Evolutionary conservation across 1,140 invertebrate species (phyloP).

Genomic region (Danaus plexippus): DNA sequence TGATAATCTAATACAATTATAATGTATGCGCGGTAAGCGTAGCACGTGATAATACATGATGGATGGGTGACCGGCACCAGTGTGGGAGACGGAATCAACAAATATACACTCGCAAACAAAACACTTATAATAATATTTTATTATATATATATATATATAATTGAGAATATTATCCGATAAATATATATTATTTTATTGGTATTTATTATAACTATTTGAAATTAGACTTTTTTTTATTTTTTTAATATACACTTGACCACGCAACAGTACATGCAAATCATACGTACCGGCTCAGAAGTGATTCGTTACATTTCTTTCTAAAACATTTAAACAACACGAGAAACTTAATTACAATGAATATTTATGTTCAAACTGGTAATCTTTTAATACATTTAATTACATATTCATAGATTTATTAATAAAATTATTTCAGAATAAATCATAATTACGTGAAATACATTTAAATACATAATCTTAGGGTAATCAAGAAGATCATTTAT

Average conservation of each 20-base stretch:
- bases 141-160: not conserved
- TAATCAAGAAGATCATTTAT: no score
- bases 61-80: slow-evolving; percentile 31
- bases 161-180: not conserved
- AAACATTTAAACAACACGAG: not conserved
- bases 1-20: slow-evolving; percentile 56
- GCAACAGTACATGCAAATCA: slow-evolving; percentile 20
- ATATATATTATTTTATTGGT: no score
- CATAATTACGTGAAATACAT: no score
- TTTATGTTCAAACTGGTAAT: no score
- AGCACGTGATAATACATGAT: slow-evolving; percentile 44
- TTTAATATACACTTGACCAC: slow-evolving; percentile 9
- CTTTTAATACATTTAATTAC: no score
- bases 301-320: slow-evolving; percentile 21
- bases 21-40: slow-evolving; percentile 39
- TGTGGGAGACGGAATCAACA: slow-evolving; percentile 31
- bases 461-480: no score
- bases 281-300: slow-evolving; percentile 14
- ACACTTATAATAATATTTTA: slow-evolving; percentile 1
- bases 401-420: no score
- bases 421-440: no score
- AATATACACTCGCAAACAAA: slow-evolving; percentile 18
- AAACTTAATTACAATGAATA: no score
- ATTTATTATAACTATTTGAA: no score
- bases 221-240: no score